These are phyloP conservation scores for Heliconius congener DNA, from an alignment of 1,140 invertebrate species.

Conservation along the genomic window DNA sequence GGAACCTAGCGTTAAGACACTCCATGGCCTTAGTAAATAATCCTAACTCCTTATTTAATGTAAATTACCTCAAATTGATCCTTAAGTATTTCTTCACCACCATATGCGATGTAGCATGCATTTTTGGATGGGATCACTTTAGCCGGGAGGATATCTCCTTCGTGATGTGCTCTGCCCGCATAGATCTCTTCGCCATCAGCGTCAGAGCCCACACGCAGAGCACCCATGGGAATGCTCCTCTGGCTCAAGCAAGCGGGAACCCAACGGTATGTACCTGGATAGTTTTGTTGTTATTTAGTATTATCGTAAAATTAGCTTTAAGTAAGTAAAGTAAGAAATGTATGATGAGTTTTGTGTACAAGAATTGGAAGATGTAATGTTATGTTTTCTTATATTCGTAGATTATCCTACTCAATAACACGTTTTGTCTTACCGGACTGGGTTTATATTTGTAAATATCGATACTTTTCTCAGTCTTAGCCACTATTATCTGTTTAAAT, in stretches of 20 bases:
- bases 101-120: conserved; percentile 84
- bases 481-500: too few species aligned
- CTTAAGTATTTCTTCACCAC: conserved; percentile 84
- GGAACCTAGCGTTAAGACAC: neutral
- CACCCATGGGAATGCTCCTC: conserved; percentile 76
- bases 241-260: conserved; percentile 74
- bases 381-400: neutral
- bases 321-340: neutral
- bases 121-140: conserved; percentile 87
- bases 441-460: too few species aligned
- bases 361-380: neutral
- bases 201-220: conserved; percentile 87
- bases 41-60: neutral
- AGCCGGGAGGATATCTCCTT: conserved; percentile 88
- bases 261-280: conserved; percentile 76
- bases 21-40: neutral
- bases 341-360: neutral
- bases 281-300: neutral
- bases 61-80: conserved; percentile 84
- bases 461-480: too few species aligned
- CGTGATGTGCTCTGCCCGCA: conserved; percentile 87
- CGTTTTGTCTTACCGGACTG: too few species aligned
- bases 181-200: conserved; percentile 87
- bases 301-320: neutral
- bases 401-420: too few species aligned